These are phyloP conservation scores for Spheniscus humboldti DNA, from an alignment of 2,797 vertebrate genomes.

Conservation along the genomic window DNA sequence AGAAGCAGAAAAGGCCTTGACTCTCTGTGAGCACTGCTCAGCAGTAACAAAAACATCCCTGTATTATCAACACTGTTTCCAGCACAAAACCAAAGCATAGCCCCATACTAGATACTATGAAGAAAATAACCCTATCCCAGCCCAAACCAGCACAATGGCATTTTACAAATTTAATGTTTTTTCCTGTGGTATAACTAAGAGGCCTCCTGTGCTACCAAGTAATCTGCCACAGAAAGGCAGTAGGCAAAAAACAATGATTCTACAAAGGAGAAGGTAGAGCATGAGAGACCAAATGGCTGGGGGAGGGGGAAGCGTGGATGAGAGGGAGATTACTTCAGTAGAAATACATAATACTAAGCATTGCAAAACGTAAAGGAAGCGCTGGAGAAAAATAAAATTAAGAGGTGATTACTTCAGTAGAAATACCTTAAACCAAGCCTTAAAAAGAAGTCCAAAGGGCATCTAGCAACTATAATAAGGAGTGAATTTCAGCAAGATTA, in stretches of 20 bases:
- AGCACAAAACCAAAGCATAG: too few relatives aligned
- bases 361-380: neutral
- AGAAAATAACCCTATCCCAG: too few relatives aligned
- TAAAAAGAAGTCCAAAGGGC: neutral
- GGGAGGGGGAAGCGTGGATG: too few relatives aligned
- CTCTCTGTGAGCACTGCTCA: too few relatives aligned
- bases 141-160: neutral
- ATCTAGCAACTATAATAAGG: neutral
- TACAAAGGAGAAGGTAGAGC: neutral
- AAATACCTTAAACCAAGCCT: neutral
- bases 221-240: neutral
- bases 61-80: too few relatives aligned
- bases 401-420: neutral
- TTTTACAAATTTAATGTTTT: neutral
- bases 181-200: neutral
- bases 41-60: too few relatives aligned
- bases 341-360: neutral
- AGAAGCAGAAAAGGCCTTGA: too few relatives aligned
- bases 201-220: neutral
- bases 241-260: neutral
- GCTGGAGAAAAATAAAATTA: neutral
- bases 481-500: neutral
- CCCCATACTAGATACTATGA: too few relatives aligned
- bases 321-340: neutral
- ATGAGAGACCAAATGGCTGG: neutral